phyloP scores from a whole-genome alignment of 2,113 vertebrate species.

The Cinclus mexicanus region DNA sequence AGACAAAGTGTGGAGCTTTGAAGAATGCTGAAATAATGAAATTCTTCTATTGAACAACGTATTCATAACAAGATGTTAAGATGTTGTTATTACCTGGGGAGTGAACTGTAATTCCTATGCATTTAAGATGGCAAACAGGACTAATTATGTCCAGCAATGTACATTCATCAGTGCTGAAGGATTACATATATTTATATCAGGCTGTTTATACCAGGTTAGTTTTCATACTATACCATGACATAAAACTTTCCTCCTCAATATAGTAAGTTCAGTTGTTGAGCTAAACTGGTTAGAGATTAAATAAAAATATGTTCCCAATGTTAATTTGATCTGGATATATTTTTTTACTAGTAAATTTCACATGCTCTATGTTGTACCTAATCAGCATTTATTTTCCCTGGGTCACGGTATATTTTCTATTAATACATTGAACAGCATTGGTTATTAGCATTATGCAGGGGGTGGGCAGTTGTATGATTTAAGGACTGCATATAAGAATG shows the following conservation, averaged over 20 bases:
- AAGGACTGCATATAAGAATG: not conserved
- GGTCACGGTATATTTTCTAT: not conserved
- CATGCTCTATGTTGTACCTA: not conserved
- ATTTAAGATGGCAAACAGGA: not conserved
- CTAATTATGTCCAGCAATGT: not conserved
- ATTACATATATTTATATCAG: not conserved
- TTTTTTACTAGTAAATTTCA: not conserved
- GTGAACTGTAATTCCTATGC: not conserved
- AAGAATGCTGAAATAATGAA: not conserved
- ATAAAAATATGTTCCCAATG: not conserved
- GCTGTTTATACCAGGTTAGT: not conserved
- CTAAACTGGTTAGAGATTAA: not conserved
- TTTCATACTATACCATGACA: not conserved
- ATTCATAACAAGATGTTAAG: not conserved
- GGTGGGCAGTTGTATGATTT: rapidly evolving
- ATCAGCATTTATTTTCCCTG: not conserved
- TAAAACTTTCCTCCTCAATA: not conserved
- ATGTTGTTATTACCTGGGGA: not conserved
- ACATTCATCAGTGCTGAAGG: not conserved
- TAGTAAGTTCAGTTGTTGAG: not conserved
- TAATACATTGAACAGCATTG: not conserved
- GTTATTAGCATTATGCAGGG: not conserved
- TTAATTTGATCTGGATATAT: not conserved
- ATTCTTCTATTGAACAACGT: not conserved
- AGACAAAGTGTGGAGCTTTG: not conserved